Evolutionary conservation across 1,140 invertebrate species (phyloP).

Genomic region (Heliconius himera): DNA sequence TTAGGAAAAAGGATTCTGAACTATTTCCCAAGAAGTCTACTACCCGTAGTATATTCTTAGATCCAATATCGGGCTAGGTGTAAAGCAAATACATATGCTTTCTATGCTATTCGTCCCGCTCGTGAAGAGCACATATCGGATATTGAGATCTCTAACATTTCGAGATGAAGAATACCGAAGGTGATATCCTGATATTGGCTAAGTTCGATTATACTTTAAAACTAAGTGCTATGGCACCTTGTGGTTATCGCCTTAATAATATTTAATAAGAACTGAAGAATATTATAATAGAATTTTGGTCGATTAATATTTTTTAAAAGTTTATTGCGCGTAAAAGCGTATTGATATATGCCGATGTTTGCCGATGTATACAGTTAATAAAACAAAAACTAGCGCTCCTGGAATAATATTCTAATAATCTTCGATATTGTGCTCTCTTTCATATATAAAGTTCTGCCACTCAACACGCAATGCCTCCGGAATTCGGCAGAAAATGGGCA

Average conservation of each 20-base stretch:
- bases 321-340: too few species aligned
- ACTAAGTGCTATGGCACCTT: neutral
- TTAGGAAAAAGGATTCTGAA: constrained; percentile 6
- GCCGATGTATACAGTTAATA: neutral
- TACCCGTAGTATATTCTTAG: constrained; percentile 23
- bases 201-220: constrained; percentile 20
- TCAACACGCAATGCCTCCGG: too few species aligned
- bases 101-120: constrained; percentile 30
- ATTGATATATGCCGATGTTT: too few species aligned
- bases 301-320: too few species aligned
- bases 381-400: neutral
- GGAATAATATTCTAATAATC: neutral
- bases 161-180: constrained; percentile 24
- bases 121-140: constrained; percentile 27
- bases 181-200: neutral
- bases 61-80: constrained; percentile 37
- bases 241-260: neutral
- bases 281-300: too few species aligned
- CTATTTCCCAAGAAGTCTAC: constrained; percentile 12
- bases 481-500: too few species aligned
- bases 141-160: constrained; percentile 32
- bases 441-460: neutral
- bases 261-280: neutral
- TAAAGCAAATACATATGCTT: constrained; percentile 38
- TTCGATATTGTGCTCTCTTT: neutral